phyloP scores from a whole-genome alignment of 2,113 vertebrate genomes.

The Corydoras maculifer region DNA sequence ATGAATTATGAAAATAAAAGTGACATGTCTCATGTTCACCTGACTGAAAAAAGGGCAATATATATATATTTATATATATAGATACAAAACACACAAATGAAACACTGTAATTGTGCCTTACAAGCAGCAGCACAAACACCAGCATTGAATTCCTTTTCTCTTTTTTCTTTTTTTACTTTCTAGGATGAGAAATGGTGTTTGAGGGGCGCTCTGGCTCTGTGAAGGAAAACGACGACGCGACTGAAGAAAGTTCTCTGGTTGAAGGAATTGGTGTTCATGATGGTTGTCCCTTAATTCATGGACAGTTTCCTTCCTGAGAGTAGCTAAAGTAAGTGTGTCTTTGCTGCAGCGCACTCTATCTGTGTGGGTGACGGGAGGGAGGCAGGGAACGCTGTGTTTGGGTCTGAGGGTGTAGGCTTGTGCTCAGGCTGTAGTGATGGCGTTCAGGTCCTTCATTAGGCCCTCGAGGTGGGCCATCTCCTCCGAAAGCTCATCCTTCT shows the following conservation, averaged over 20 bases:
- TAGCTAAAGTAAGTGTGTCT: slow-evolving; percentile 54
- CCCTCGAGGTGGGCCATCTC: slow-evolving; percentile 99
- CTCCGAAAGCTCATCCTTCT: slow-evolving; percentile 96
- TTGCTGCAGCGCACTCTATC: slow-evolving; percentile 23
- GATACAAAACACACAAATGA: slow-evolving; percentile 82
- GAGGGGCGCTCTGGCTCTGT: slow-evolving; percentile 35
- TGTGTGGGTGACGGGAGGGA: slow-evolving; percentile 34
- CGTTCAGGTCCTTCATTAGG: slow-evolving; percentile 99
- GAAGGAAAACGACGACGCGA: slow-evolving; percentile 42
- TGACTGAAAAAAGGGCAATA: slow-evolving; percentile 73
- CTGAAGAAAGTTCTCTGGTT: slow-evolving; percentile 55
- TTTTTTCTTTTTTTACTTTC: slow-evolving; percentile 29
- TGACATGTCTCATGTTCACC: slow-evolving; percentile 59
- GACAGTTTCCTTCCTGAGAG: slow-evolving; percentile 70
- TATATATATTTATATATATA: slow-evolving; percentile 57
- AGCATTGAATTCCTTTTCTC: slow-evolving; percentile 11
- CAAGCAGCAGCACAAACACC: slow-evolving; percentile 73
- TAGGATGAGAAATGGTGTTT: slow-evolving; percentile 53
- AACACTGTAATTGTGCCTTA: slow-evolving; percentile 71
- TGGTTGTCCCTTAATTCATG: slow-evolving; percentile 56
- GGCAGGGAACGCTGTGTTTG: not conserved
- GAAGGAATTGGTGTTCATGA: slow-evolving; percentile 59
- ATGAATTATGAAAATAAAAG: slow-evolving; percentile 67
- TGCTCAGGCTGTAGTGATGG: slow-evolving; percentile 88
- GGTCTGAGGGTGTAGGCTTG: slow-evolving; percentile 46